Conservation (phyloP, 1,140 invertebrate species). For the Drosophila albomicans region DNA sequence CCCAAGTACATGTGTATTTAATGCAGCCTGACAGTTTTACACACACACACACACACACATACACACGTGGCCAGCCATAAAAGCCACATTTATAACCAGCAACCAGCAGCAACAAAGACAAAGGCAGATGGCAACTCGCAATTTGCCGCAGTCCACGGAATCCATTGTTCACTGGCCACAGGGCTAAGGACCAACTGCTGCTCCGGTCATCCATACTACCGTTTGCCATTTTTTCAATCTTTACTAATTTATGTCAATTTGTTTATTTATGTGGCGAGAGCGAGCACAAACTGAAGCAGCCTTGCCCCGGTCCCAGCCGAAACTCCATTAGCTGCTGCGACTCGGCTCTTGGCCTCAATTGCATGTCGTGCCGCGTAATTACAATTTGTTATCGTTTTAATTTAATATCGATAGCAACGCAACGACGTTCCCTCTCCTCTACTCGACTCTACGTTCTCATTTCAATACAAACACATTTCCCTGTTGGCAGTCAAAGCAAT, state of each 20-base stretch:
- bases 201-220: neutral
- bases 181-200: constrained; percentile 1
- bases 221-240: constrained; percentile 47
- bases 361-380: constrained; percentile 39
- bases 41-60: constrained; percentile 35
- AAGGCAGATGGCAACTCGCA: constrained; percentile 8
- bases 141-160: too few species aligned
- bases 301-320: neutral
- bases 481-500: constrained; percentile 17
- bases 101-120: constrained; percentile 15
- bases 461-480: neutral
- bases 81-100: constrained; percentile 49
- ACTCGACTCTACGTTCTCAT: neutral
- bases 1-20: constrained; percentile 43
- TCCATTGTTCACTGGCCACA: neutral
- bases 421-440: neutral
- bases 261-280: constrained; percentile 37
- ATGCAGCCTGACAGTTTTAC: constrained; percentile 38
- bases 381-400: constrained; percentile 63
- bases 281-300: neutral
- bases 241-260: constrained; percentile 60
- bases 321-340: constrained; percentile 46
- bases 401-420: constrained; percentile 45
- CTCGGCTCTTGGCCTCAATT: constrained; percentile 14
- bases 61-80: constrained; percentile 43